A percentile compares a stretch with the other conserved stretches of the same genome.
Evolutionary conservation across 1,140 invertebrate genomes (phyloP).

Genomic region (Carcinoscorpius rotundicauda): DNA sequence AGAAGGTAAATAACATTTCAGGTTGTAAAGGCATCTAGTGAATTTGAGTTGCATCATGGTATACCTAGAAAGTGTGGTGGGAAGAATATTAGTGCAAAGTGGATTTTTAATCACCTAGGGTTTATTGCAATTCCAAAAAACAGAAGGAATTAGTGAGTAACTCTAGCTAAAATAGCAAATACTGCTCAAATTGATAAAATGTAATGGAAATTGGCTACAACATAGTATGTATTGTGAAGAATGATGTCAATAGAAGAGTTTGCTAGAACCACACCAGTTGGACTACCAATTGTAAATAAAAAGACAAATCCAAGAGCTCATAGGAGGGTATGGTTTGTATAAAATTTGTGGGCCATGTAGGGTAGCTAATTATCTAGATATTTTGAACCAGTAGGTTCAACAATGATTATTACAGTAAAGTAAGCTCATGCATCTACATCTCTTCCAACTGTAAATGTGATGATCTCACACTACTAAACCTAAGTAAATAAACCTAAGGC

Average conservation of each 20-base stretch:
- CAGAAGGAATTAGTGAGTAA: conserved; percentile 51
- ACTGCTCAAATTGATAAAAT: conserved; percentile 51
- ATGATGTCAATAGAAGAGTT: conserved; percentile 56
- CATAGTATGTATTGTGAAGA: conserved; percentile 60
- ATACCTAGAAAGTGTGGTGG: conserved; percentile 33
- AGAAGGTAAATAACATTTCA: conserved; percentile 53
- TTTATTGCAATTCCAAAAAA: conserved; percentile 38
- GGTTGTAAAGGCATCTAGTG: conserved; percentile 45
- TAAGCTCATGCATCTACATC: conserved; percentile 55
- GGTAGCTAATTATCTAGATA: conserved; percentile 40
- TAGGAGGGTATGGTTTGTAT: conserved; percentile 39
- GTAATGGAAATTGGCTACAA: conserved; percentile 59
- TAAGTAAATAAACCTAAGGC: too few relatives aligned
- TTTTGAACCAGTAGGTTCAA: conserved; percentile 45
- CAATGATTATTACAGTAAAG: conserved; percentile 57
- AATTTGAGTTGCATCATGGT: conserved; percentile 57
- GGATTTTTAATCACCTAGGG: too few relatives aligned
- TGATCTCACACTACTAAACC: conserved; percentile 50
- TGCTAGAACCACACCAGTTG: conserved; percentile 45
- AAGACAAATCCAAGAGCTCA: conserved; percentile 58
- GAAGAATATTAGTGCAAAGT: conserved; percentile 3
- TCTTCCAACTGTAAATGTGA: conserved; percentile 57
- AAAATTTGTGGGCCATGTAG: conserved; percentile 36
- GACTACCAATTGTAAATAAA: conserved; percentile 40
- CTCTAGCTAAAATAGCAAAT: conserved; percentile 52